A percentile compares a stretch with the other conserved stretches of the same genome.
These are phyloP conservation scores for Callimorpha dominula DNA, from an alignment of 2,888 invertebrate genomes.

Conservation along the genomic window DNA sequence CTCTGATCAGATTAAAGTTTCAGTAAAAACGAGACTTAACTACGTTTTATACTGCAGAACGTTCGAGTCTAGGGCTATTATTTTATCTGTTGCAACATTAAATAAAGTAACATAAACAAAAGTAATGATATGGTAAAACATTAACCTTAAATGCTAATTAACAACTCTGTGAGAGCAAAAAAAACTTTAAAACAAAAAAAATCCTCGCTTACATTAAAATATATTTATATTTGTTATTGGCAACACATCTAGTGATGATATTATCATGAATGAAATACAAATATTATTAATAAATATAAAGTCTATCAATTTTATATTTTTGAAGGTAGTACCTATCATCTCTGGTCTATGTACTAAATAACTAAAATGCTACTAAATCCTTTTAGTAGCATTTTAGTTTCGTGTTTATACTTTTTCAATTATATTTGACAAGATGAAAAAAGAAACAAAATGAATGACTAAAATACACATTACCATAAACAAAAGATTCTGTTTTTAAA, in stretches of 20 bases:
- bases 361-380: neutral
- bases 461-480: neutral
- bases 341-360: neutral
- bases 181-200: slow-evolving; percentile 43
- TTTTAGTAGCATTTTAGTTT: neutral
- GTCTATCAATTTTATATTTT: neutral
- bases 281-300: neutral
- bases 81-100: slow-evolving; percentile 33
- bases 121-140: slow-evolving; percentile 63
- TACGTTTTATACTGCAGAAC: neutral
- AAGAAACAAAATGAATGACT: no score
- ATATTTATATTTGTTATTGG: slow-evolving; percentile 12
- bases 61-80: neutral
- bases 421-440: no score
- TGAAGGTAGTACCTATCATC: neutral
- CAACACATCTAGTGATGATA: slow-evolving; percentile 18
- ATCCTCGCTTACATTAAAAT: slow-evolving; percentile 32
- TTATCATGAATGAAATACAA: neutral
- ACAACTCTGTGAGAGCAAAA: slow-evolving; percentile 64
- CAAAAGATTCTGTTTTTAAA: neutral
- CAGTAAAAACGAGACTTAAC: neutral
- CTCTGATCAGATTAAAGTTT: no score
- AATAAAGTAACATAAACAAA: slow-evolving; percentile 45
- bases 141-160: slow-evolving; percentile 71
- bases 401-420: no score